phyloP scores from a whole-genome alignment of 2,113 vertebrate genomes.

The Cebidichthys violaceus region DNA sequence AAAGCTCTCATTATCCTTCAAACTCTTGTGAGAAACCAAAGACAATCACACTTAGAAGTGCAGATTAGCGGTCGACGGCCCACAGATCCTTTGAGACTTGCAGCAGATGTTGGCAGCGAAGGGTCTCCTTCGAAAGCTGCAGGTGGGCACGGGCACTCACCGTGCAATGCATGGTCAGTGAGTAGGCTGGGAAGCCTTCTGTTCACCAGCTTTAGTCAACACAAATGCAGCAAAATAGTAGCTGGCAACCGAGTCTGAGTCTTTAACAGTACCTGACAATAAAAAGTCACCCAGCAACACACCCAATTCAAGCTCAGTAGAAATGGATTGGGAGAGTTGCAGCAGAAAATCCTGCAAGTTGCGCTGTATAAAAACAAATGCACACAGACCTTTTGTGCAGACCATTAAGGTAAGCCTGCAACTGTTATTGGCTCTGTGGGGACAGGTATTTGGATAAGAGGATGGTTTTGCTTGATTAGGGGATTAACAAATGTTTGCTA shows the following conservation, averaged over 20 bases:
- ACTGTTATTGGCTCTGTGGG: slow-evolving; percentile 8
- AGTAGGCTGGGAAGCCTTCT: slow-evolving; percentile 37
- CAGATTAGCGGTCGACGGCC: slow-evolving; percentile 28
- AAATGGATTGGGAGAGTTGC: slow-evolving; percentile 1
- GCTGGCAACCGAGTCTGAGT: slow-evolving; percentile 18
- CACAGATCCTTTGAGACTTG: slow-evolving; percentile 38
- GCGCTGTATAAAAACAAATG: background rate
- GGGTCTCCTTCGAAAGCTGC: slow-evolving; percentile 40
- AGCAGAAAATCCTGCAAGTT: slow-evolving; percentile 6
- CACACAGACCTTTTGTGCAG: slow-evolving; percentile 2
- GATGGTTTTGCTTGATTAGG: slow-evolving; percentile 2
- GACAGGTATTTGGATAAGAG: slow-evolving; percentile 18
- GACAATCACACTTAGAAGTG: slow-evolving; percentile 6
- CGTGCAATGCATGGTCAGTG: slow-evolving; percentile 35
- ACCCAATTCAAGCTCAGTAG: background rate
- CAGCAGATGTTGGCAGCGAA: slow-evolving; percentile 57
- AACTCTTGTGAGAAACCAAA: slow-evolving; percentile 38
- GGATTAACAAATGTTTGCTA: slow-evolving; percentile 9
- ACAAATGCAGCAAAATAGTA: slow-evolving; percentile 8
- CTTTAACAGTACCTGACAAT: slow-evolving; percentile 10
- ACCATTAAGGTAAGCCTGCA: background rate
- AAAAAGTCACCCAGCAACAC: slow-evolving; percentile 35
- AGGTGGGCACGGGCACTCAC: slow-evolving; percentile 38
- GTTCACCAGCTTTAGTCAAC: slow-evolving; percentile 20
- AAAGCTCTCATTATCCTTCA: slow-evolving; percentile 26